Base-by-base conservation (phyloP, 2,888 invertebrate genomes). In the Drosophila mulleri region DNA sequence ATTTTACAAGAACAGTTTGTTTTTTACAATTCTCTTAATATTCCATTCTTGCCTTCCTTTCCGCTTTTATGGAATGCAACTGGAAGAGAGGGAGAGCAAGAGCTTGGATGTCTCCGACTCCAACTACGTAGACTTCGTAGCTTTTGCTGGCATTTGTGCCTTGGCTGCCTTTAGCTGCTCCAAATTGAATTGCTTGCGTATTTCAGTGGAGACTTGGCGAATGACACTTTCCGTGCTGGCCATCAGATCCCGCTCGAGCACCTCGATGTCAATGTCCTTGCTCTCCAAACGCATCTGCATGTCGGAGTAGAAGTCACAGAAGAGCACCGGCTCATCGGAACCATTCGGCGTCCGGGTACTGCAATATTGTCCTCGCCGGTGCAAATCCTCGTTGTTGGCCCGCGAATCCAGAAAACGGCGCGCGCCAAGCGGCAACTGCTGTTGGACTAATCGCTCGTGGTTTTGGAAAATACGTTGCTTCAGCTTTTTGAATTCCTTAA, bases 221-320 rank as follows among this genome's bases (percentile, higher is more conserved):
- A 91, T 88, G 14, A 92, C 89, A 12, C 91, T 90, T 57, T 92
- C 92, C 45, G 91, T 90, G 16, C 80, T 90, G 23, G 91, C 87
- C 75, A 91, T 92, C 9, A 92, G 77, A 71, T 92, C 92, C n/a
- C 90, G 82, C 54, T 92, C 92, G 16, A 92, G 78, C 1, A 91
- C 85, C 70, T 93, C 92, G 37, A 92, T 91, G 45, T 92, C 92
- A 7, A 91, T 91, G 20, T 91, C 92, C 69, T 92, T 92, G 70
- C 91, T 92, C 68, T 92, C 92, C 37, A 93, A 77, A 23, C 91
- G 91, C 91, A 93, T 91, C 80, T 93, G 93, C 67, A 93, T 83
- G 48, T 93, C 93, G 1, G 92, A 92, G 47, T 92, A 92, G 67
- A 93, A 93, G 87, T 93, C 93, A 72, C 93, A 93, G 72, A 92